A percentile compares a stretch with the other conserved stretches of the same genome.
Conservation (phyloP, 2,797 vertebrate species). For the Triplophysa bombifrons region DNA sequence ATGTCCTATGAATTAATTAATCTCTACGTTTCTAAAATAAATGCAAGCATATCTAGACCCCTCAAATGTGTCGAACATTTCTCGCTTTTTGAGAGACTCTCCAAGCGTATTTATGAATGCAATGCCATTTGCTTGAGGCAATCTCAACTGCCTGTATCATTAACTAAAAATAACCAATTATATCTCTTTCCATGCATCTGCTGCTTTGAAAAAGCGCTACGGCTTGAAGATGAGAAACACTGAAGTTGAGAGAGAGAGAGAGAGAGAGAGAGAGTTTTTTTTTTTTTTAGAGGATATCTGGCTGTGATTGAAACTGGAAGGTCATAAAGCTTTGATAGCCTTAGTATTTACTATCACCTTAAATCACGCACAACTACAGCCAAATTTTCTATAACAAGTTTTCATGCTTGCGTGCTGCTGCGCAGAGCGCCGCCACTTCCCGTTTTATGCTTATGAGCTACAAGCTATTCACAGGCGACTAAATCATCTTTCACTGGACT, state of each 20-base stretch:
- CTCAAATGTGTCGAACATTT: conserved; percentile 20
- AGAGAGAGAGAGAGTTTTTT: background rate
- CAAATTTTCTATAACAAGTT: conserved; percentile 38
- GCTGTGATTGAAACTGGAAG: conserved; percentile 18
- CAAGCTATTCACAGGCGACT: conserved; percentile 29
- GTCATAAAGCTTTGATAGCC: conserved; percentile 28
- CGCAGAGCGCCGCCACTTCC: conserved; percentile 13
- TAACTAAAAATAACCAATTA: conserved; percentile 25
- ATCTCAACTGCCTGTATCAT: conserved; percentile 9
- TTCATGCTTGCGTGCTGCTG: background rate
- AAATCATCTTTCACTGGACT: conserved; percentile 26
- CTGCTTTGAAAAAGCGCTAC: background rate
- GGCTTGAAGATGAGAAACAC: background rate
- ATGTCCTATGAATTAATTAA: background rate
- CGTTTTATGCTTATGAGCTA: conserved; percentile 42
- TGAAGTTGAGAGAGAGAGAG: background rate
- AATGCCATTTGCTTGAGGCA: conserved; percentile 14
- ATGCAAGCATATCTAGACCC: background rate
- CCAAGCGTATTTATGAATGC: conserved; percentile 10
- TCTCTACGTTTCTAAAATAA: background rate
- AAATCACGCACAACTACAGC: conserved; percentile 34
- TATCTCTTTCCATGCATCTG: background rate
- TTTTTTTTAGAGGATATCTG: background rate
- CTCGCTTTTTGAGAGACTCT: background rate
- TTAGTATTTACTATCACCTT: conserved; percentile 41